Evolutionary conservation across 2,797 vertebrate genomes (phyloP), one percentile per base, ranked within the genome.

Genomic region (Hydrophis major): DNA sequence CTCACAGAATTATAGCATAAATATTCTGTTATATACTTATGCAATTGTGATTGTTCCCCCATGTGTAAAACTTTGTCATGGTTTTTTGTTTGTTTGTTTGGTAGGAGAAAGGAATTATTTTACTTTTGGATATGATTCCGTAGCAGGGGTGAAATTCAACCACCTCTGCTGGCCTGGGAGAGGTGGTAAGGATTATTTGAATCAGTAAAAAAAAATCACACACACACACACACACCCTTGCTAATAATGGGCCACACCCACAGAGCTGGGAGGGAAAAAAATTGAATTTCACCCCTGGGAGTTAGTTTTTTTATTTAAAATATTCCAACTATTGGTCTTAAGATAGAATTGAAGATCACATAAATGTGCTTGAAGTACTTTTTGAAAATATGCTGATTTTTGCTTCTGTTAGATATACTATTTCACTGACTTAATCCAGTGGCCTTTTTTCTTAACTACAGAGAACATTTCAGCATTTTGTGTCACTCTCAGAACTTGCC

Each of bases 381-480:
- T 63, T 93, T 16, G 50, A 57, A 87, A 50, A 28, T n/a, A 87
- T 78, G 37, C n/a, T 87, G 28, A 28, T 60, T 63, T 42, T 27
- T 60, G 1, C 6, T 47, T n/a, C 16, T 53, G 22, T 37, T 27
- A 13, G 7, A 56, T 88, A 37, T 53, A 37, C n/a, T 20, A 7
- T 2, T 87, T 91, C 14, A 7, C 91, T 28, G 89, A 93, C 94
- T 87, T 90, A 93, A 92, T 78, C 20, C 16, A 32, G 12, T 47
- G 25, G 78, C 42, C 14, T 28, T 60, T 25, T 60, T 32, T 95
- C 60, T 94, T 93, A 89, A 56, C 86, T 94, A 42, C 53, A 93
- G 94, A 94, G 94, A 93, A 95, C 66, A 87, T 88, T 92, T 87
- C n/a, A 95, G 94, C 53, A 90, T 59, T 57, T 96, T 59, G 92